phyloP scores from a whole-genome alignment of 2,888 invertebrate genomes.

The Brenthis hecate region DNA sequence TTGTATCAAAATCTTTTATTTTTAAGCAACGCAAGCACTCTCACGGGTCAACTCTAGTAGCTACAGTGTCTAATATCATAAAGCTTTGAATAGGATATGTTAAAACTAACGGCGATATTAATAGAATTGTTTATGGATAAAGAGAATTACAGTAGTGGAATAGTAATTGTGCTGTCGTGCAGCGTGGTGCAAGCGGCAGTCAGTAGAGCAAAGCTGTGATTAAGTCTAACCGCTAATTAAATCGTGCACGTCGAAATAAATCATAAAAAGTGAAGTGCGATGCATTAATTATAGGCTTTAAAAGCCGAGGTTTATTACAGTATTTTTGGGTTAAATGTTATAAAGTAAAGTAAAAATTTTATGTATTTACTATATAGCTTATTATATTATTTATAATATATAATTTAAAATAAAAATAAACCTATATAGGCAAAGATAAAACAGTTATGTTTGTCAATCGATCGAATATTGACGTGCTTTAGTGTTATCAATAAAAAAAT shows the following conservation, averaged over 20 bases:
- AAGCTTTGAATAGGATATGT: background rate
- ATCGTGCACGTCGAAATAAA: slow-evolving; percentile 28
- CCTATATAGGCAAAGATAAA: too few species aligned
- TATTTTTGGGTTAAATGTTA: background rate
- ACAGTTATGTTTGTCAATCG: too few species aligned
- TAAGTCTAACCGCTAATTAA: slow-evolving; percentile 40
- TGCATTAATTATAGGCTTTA: background rate
- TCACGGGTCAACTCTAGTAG: too few species aligned
- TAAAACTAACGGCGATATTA: background rate
- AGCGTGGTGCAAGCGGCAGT: slow-evolving; percentile 15
- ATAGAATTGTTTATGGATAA: slow-evolving; percentile 4
- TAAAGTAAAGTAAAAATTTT: background rate
- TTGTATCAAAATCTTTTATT: too few species aligned
- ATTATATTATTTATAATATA: background rate
- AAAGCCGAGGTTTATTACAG: background rate
- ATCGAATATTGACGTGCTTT: too few species aligned
- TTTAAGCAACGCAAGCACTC: too few species aligned
- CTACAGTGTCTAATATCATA: background rate
- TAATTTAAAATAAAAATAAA: too few species aligned
- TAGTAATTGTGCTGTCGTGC: slow-evolving; percentile 29
- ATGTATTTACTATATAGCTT: background rate
- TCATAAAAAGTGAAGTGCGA: slow-evolving; percentile 17
- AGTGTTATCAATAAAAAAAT: too few species aligned
- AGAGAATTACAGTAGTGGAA: slow-evolving; percentile 5
- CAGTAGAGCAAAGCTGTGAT: slow-evolving; percentile 25